Evolutionary conservation across 2,888 invertebrate species (phyloP).

Genomic region (Lycocerus yunnanus): DNA sequence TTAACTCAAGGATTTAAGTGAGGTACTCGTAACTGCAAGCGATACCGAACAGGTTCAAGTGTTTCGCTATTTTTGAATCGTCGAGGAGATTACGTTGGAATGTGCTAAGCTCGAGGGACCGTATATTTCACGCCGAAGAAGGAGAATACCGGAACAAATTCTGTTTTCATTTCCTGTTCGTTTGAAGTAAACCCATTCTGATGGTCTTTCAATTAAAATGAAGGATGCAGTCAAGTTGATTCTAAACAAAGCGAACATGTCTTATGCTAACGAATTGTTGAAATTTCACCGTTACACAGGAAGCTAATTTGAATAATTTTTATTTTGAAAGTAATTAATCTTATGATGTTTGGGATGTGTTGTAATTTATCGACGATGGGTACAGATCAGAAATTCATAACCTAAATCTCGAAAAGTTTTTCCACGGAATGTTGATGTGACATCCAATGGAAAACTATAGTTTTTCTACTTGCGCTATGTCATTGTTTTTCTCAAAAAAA

Average conservation of each 20-base stretch:
- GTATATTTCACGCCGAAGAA: neutral
- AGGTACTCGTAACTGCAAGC: neutral
- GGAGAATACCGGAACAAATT: neutral
- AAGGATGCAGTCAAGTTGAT: neutral
- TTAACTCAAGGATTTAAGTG: neutral
- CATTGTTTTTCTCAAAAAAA: neutral
- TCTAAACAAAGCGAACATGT: neutral
- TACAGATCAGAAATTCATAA: neutral
- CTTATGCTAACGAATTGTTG: neutral
- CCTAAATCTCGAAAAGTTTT: neutral
- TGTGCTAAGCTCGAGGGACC: neutral
- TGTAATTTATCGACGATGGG: neutral
- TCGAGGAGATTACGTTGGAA: neutral
- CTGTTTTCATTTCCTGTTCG: neutral
- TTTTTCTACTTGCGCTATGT: too few relatives aligned
- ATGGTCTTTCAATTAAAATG: neutral
- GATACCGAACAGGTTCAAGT: neutral
- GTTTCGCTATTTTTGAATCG: neutral
- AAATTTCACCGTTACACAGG: neutral
- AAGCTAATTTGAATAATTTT: neutral
- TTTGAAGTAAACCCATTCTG: neutral
- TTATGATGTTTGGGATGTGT: neutral
- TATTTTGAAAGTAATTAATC: too few relatives aligned
- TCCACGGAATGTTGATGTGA: too few relatives aligned
- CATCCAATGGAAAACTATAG: too few relatives aligned